phyloP scores from a whole-genome alignment of 2,113 vertebrate species.

The Excalfactoria chinensis region DNA sequence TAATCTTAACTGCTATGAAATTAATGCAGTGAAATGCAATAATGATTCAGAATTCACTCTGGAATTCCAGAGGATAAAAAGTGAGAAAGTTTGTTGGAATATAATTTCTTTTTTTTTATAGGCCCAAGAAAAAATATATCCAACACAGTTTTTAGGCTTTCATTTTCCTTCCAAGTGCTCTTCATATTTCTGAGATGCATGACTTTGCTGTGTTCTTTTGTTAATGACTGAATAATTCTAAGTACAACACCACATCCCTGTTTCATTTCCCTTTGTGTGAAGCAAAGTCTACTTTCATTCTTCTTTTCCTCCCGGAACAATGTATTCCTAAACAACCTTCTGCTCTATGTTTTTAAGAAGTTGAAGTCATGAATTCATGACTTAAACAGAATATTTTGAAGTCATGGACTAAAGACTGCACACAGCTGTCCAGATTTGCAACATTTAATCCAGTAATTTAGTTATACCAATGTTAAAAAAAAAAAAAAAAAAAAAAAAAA shows the following conservation, averaged over 20 bases:
- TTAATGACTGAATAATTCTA: not conserved
- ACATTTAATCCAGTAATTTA: not conserved
- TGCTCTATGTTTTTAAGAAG: not conserved
- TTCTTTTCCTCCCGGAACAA: accelerated
- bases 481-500: not conserved
- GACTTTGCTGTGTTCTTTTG: not conserved
- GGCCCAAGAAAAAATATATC: not conserved
- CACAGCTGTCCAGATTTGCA: not conserved
- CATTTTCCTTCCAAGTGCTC: not conserved
- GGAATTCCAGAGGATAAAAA: not conserved
- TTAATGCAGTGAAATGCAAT: not conserved
- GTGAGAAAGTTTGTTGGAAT: not conserved
- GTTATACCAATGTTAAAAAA: not conserved
- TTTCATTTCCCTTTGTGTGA: not conserved
- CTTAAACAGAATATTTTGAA: not conserved
- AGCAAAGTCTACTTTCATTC: not conserved
- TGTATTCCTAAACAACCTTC: not conserved
- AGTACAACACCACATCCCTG: not conserved
- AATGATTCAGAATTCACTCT: not conserved
- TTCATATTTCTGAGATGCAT: not conserved
- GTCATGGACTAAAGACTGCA: not conserved
- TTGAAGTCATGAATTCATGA: not conserved
- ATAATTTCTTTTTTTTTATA: not conserved
- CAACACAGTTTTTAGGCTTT: not conserved
- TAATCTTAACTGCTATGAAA: not conserved